Base-by-base conservation (phyloP, 1,140 invertebrate species). In the Danaus plexippus region DNA sequence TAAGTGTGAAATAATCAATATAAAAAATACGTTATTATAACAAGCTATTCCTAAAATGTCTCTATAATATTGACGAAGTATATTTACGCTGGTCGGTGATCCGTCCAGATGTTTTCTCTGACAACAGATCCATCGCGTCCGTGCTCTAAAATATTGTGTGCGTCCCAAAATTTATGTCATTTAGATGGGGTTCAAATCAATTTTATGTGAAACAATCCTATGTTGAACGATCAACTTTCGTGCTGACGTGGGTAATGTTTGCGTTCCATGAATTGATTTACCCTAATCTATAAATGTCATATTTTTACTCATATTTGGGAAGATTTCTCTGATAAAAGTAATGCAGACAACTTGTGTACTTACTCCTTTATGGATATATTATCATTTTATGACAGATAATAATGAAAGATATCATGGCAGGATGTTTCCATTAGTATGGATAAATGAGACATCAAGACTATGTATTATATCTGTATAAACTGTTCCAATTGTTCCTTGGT, bases 251-350 rank as follows among this genome's bases (percentile, higher is more conserved):
- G 75, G 77, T 83, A 72, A 66, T 78, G 75, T 79, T 82, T 76
- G 68, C 64, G 58, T 63, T 58, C 65, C 63, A 68, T 50, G 64
- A 73, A 81, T 79, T 76, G 78, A 79, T 81, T 77, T 71, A 76
- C 78, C 76, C 75, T 79, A 76, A 81, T 81, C 76, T 63, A 71
- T 77, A 77, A 76, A 73, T 71, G 78, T 81, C 76, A 81, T 62
- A 62, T 53, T 73, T 74, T 79, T 73, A 54, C 64, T 59, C 48
- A 66, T 62, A 55, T 63, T 58, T 46, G 42, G 62, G 52, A 43
- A 22, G 46, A 41, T 15, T 15, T 3, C 15, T 15, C 46, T 55
- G 53, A 59, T 59, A 54, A 59, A 59, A 47, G 57, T 54, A 15
- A 12, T 41, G 53, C 47, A 45, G 48, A 55, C 53, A 47, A 55